phyloP scores from a whole-genome alignment of 2,888 invertebrate species.

The Philhelius pedissequus region DNA sequence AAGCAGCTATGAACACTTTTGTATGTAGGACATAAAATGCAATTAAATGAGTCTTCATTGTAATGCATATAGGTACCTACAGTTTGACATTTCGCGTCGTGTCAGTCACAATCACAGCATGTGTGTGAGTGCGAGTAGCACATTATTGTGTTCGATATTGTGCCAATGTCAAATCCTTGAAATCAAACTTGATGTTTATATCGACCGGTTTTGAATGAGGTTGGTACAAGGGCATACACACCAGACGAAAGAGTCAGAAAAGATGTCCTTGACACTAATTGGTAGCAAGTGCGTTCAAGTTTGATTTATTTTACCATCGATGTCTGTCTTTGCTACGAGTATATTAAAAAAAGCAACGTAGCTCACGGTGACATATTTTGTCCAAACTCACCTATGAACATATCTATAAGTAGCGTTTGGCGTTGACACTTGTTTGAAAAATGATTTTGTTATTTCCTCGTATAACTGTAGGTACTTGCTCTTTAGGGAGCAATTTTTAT shows the following conservation, averaged over 20 bases:
- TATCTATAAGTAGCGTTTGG: not conserved
- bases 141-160: not conserved
- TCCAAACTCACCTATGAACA: not conserved
- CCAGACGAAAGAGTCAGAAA: not conserved
- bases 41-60: not conserved
- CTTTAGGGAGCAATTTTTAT: too few relatives aligned
- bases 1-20: not conserved
- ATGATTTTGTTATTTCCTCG: not conserved
- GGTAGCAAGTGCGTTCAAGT: not conserved
- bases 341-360: not conserved
- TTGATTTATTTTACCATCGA: not conserved
- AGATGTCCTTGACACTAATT: constrained; percentile 17
- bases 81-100: not conserved
- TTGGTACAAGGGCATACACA: not conserved
- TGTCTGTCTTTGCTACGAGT: not conserved
- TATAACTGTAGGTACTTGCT: too few relatives aligned
- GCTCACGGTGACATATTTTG: not conserved
- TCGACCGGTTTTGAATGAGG: not conserved
- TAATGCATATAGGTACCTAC: not conserved
- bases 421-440: not conserved
- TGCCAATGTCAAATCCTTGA: not conserved
- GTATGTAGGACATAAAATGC: not conserved
- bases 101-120: not conserved
- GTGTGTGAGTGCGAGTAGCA: not conserved
- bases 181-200: not conserved